Evolutionary conservation across 2,888 invertebrate species (phyloP).

Genomic region (Drosophila rubida): DNA sequence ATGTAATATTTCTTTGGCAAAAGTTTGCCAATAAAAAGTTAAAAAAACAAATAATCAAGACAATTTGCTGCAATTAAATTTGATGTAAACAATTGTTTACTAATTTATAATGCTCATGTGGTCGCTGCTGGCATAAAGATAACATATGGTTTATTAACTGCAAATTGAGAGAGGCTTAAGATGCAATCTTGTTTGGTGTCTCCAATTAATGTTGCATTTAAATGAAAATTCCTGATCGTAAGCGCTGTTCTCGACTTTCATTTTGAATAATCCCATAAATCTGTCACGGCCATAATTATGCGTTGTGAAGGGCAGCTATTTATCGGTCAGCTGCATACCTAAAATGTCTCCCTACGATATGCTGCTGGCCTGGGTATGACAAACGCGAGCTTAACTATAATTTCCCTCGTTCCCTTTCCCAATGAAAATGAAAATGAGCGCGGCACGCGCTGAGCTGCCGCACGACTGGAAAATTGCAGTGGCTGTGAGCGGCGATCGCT

Average conservation of each 20-base stretch:
- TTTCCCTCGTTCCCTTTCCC: constrained; percentile 34
- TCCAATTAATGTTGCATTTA: background rate
- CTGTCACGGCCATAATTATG: background rate
- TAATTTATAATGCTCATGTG: background rate
- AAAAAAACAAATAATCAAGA: too few species aligned
- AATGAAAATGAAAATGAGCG: constrained; percentile 74
- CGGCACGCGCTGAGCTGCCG: constrained; percentile 76
- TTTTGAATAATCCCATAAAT: constrained; percentile 9
- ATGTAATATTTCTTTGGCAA: too few species aligned
- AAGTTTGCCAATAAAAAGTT: too few species aligned
- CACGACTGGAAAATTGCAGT: constrained; percentile 78
- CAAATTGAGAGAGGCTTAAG: background rate
- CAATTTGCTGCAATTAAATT: background rate
- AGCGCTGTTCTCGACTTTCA: background rate
- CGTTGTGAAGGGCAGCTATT: constrained; percentile 17
- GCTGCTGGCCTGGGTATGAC: constrained; percentile 28
- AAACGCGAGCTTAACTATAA: constrained; percentile 29
- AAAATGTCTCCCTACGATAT: constrained; percentile 1
- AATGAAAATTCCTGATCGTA: background rate
- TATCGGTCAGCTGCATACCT: constrained; percentile 1
- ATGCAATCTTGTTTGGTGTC: background rate
- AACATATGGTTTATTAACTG: background rate
- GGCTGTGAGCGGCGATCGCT: constrained; percentile 48
- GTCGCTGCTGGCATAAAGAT: background rate
- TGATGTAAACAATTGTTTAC: background rate